Base-by-base conservation (phyloP, 2,113 vertebrate genomes). In the Jaculus jaculus region DNA sequence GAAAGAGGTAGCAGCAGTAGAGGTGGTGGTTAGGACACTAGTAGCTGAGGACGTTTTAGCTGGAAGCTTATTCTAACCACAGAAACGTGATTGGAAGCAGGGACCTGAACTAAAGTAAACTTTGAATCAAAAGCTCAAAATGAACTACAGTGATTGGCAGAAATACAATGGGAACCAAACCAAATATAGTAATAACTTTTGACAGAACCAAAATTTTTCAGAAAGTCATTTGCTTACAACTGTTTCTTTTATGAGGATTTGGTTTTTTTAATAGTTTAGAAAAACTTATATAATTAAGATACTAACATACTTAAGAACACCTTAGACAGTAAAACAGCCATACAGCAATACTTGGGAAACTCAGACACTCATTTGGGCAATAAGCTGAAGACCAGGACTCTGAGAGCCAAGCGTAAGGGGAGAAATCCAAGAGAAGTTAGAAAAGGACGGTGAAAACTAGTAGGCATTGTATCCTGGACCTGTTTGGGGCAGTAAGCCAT, bases 51-150 rank as follows among this genome's bases (percentile, higher is more conserved):
- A 28, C 30, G 83, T 61, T 68, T 86, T 28, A 85, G 34, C 23
- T 66, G 86, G 65, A 90, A 85, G 75, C 84, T 84, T 81, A 26
- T 88, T 90, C 87, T 30, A 65, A 68, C 68, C 63, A 81, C 34
- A 94, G 88, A 90, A 80, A 68, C 39, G 39, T 58, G 61, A 89
- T 66, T 89, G 74, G 39, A 96, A 74, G 60, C 37, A 39, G 85
- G 73, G 90, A 87, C 34, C 60, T 93, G 84, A 95, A 93, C 82
- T 61, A 54, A 87, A 65, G 54, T 87, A 75, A 95, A 75, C 54
- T 15, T 42, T 74, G 84, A 92, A 92, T 89, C 72, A 91, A 92
- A 92, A 94, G 73, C 58, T 39, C 84, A 89, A 54, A 84, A 66
- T 63, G 68, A 82, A 80, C 86, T 87, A 13, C 28, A 47, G 15